These are phyloP conservation scores for Marisa cornuarietis DNA, from an alignment of 1,140 invertebrate genomes.

Conservation along the genomic window DNA sequence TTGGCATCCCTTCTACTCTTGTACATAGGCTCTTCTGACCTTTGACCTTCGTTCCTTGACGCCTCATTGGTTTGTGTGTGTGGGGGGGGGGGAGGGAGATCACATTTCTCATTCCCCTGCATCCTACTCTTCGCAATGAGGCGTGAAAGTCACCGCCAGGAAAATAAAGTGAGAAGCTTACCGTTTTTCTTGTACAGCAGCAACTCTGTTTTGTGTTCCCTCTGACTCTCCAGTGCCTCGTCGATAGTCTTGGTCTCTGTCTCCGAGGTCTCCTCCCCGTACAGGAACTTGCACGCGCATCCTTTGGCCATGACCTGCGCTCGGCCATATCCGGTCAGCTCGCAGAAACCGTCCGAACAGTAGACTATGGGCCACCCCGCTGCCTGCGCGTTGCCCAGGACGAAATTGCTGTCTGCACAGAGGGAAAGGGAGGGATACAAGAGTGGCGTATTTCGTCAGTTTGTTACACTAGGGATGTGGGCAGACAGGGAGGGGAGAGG, in stretches of 20 bases:
- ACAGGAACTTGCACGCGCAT: conserved; percentile 95
- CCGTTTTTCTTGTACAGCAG: conserved; percentile 95
- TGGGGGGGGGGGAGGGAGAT: no score
- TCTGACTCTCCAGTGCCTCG: conserved; percentile 86
- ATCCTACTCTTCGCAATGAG: no score
- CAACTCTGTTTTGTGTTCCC: conserved; percentile 91
- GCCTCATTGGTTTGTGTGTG: no score
- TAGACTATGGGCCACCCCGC: conserved; percentile 94
- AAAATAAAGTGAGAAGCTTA: conserved; percentile 67
- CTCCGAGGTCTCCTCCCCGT: conserved; percentile 88
- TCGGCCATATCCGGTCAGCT: conserved; percentile 91
- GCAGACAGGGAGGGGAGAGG: neutral
- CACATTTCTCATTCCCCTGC: no score
- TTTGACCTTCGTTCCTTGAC: no score
- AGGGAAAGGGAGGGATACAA: conserved; percentile 31
- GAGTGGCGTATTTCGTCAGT: neutral
- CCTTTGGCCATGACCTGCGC: conserved; percentile 89
- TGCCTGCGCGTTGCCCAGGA: conserved; percentile 95
- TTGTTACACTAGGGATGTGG: neutral
- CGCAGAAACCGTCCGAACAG: conserved; percentile 97
- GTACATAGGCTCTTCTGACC: no score
- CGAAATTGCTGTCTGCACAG: conserved; percentile 95
- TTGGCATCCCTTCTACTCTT: no score
- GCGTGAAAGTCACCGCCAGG: neutral
- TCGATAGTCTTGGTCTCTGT: conserved; percentile 90